Conservation (phyloP, 2,797 vertebrate genomes). For the Euphonia xanthogaster region DNA sequence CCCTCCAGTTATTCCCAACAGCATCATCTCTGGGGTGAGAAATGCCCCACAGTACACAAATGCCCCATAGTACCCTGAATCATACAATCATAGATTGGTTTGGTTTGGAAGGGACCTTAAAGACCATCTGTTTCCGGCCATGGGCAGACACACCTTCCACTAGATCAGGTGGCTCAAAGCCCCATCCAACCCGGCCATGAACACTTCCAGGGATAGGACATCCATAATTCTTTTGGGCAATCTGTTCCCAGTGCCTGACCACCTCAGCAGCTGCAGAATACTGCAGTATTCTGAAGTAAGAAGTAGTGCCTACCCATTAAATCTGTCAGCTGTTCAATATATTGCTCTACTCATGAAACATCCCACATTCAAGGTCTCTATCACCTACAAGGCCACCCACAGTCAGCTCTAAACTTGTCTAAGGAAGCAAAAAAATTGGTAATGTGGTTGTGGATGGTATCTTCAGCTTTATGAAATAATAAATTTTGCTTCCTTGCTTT, state of each 20-base stretch:
- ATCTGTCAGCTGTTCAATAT: neutral
- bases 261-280: neutral
- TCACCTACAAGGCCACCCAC: neutral
- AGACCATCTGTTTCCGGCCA: neutral
- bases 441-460: neutral
- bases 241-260: neutral
- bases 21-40: neutral
- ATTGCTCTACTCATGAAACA: neutral
- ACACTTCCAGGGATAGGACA: neutral
- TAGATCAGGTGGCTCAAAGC: neutral
- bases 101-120: neutral
- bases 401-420: neutral
- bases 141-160: neutral
- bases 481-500: rapidly evolving
- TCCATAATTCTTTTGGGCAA: neutral
- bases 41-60: neutral
- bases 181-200: neutral
- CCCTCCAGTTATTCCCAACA: neutral
- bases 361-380: neutral
- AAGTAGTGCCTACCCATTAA: neutral
- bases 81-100: neutral
- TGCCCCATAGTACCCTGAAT: neutral
- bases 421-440: neutral
- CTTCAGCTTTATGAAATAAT: neutral
- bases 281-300: neutral